Base-by-base conservation (phyloP, 92 coral and sea anemone species). In the Chrysogorgia sp. region DNA sequence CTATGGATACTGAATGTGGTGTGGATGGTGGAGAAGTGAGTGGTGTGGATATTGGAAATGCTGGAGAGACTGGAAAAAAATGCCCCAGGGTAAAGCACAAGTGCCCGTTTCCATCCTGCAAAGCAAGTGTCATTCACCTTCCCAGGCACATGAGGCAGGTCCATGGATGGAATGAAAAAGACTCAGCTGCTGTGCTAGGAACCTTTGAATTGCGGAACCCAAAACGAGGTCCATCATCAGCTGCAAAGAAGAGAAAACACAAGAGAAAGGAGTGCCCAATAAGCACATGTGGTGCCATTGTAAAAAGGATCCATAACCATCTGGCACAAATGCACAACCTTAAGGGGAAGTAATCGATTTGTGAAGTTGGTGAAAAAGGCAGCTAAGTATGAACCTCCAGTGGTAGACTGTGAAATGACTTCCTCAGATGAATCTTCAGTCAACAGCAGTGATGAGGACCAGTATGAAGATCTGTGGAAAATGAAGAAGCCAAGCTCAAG, bases 61-160 rank as follows among this genome's bases (percentile, higher is more conserved):
- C 60, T 53, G 9, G 21, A 53, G 60, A 53, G 9, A 53, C 60
- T 53, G n/a, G 50, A 17, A 43, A 9, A 43, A 43, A n/a, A 43
- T 9, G 10, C 10, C 17, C 50, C 17, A 43, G 50, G 17, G 10
- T 8, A 17, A 43, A 43, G 67, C 22, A 60, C 9, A 60, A 60
- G 10, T 60, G 67, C 30, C 67, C 67, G 19, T 60, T 60, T 60
- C 67, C 34, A 2, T 22, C 67, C 34, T 60, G 67, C 67, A 60
- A 60, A 60, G 67, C 67, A 60, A 60, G 34, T 60, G 67, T 60
- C 4, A 34, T 60, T 60, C 67, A 60, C 67, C 31, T 60, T 22
- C 67, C 67, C 31, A 60, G 67, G 67, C 67, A 60, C 67, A 60
- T 60, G 67, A 60, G 67, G 67, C 67, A 60, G 67, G 67, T 60